Evolutionary conservation across 2,797 vertebrate species (phyloP), one percentile per base, ranked within the genome.

Genomic region (Sphenopsis melanotis): DNA sequence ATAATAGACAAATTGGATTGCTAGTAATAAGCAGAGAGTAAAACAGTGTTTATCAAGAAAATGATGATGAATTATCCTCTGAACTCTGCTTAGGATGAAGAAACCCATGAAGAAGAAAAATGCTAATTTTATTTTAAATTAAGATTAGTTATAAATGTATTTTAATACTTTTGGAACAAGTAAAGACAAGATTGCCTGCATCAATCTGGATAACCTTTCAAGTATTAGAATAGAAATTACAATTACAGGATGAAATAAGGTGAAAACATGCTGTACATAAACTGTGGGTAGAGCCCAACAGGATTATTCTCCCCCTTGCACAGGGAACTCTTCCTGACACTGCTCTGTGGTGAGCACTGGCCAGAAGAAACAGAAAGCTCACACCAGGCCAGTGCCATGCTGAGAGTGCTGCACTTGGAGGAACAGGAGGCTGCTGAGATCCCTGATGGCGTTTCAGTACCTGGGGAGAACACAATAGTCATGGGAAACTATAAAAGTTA

Each of bases 341-440:
- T 46, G 29, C 10, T 46, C 39, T 46, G 26, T 23, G 44, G 26
- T 44, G 18, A 78, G 2, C 23, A 6, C 22, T 37, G 64, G 15
- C 37, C 44, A 59, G 59, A 49, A 41, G 36, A 47, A 68, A 22
- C 23, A 61, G 39, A 87, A 65, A 83, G 18, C 24, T 56, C 15
- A 0, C 30, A 29, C 22, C 8, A 32, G 46, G 50, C 27, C 47
- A 29, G 10, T 26, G 24, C 11, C 3, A 0, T 9, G 11, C 15
- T 57, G 47, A 44, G 36, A 61, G 34, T 16, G 13, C n/a, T 72
- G 36, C 2, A 2, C 19, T 39, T 42, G 12, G 55, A 53, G 30
- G 30, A 85, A 49, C 10, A 37, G 27, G 21, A 57, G 15, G 14
- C 26, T 59, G 74, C 15, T 34, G 36, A 76, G 30, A 32, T 32